Percentiles rank a stretch among this genome's conserved stretches.
Conservation (phyloP, 1,140 invertebrate genomes). For the Belonocnema kinseyi region DNA sequence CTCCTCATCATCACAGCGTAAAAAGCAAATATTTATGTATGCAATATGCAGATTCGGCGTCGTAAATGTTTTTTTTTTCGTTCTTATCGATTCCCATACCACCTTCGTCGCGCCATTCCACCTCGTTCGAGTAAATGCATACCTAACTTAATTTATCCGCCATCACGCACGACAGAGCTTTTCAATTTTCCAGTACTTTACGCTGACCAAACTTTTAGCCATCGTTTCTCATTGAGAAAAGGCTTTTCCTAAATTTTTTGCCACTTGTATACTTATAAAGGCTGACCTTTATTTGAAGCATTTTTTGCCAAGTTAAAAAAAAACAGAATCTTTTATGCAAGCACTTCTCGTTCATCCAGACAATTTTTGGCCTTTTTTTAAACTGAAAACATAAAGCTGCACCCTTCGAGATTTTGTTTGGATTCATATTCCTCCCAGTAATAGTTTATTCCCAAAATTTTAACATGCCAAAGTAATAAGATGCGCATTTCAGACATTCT, state of each 20-base stretch:
- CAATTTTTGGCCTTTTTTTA: too few relatives aligned
- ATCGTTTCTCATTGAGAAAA: not conserved
- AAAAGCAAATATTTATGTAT: constrained; percentile 25
- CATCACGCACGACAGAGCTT: constrained; percentile 49
- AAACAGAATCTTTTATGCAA: too few relatives aligned
- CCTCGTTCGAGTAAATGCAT: constrained; percentile 42
- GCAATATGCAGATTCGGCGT: constrained; percentile 24
- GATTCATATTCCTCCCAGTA: too few relatives aligned
- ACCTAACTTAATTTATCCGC: constrained; percentile 47
- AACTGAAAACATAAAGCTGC: too few relatives aligned
- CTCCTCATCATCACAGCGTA: not conserved
- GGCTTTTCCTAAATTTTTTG: not conserved
- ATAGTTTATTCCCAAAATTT: too few relatives aligned
- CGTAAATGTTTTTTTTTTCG: constrained; percentile 19
- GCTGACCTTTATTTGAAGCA: too few relatives aligned
- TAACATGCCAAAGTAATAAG: too few relatives aligned
- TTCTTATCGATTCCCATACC: constrained; percentile 27
- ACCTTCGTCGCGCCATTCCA: constrained; percentile 34
- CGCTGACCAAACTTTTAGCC: constrained; percentile 48
- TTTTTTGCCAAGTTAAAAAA: too few relatives aligned
- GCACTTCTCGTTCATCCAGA: too few relatives aligned
- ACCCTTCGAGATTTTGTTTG: too few relatives aligned
- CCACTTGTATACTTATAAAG: constrained; percentile 6
- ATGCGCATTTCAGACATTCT: too few relatives aligned
- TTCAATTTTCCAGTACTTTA: constrained; percentile 54